Evolutionary conservation across 2,888 invertebrate genomes (phyloP).

Genomic region (Fissipunctia ypsillon): DNA sequence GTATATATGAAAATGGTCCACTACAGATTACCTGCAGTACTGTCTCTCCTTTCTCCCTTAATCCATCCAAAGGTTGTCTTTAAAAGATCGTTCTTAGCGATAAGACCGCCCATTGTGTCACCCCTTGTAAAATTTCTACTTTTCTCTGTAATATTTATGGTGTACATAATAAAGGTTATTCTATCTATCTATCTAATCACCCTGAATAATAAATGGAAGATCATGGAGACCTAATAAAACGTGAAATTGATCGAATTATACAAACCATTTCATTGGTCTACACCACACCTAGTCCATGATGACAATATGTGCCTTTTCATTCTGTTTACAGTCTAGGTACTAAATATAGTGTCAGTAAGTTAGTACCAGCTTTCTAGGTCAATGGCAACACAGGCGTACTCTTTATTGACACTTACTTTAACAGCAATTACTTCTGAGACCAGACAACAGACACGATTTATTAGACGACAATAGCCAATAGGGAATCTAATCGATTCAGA

Average conservation of each 20-base stretch:
- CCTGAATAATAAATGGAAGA: not conserved
- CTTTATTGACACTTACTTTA: conserved; percentile 56
- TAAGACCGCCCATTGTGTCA: too few species aligned
- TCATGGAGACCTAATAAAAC: not conserved
- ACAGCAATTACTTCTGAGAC: conserved; percentile 46
- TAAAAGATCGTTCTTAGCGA: too few species aligned
- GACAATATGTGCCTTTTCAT: conserved; percentile 11
- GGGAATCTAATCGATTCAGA: conserved; percentile 54
- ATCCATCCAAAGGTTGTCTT: too few species aligned
- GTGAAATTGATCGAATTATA: not conserved
- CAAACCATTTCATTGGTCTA: not conserved
- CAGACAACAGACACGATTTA: conserved; percentile 51
- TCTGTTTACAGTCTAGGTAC: not conserved
- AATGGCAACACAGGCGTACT: conserved; percentile 51
- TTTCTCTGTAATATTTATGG: too few species aligned
- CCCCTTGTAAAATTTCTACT: too few species aligned
- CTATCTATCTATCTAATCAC: too few species aligned
- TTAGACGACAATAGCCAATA: conserved; percentile 43
- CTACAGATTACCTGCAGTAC: too few species aligned
- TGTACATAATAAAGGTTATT: too few species aligned
- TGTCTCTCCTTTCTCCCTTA: too few species aligned
- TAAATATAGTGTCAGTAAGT: conserved; percentile 15
- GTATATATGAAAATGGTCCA: too few species aligned
- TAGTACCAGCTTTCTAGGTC: conserved; percentile 59
- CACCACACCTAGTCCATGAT: not conserved